A percentile compares a stretch with the other conserved stretches of the same genome.
Evolutionary conservation across 2,797 vertebrate species (phyloP).

Genomic region (Mus caroli): DNA sequence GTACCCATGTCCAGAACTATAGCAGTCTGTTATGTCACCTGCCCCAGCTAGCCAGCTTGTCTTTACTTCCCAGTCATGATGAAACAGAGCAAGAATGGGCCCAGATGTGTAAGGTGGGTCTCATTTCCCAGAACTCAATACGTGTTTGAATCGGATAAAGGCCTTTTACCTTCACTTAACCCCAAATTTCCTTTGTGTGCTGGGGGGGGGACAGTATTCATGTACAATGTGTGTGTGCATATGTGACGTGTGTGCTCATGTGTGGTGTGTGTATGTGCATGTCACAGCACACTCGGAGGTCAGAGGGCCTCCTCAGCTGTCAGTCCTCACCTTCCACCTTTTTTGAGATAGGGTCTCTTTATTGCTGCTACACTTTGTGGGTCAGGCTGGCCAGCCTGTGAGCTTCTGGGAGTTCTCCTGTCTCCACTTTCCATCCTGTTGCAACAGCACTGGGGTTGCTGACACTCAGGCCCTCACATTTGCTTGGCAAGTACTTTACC

Average conservation of each 20-base stretch:
- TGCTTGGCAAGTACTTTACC: background rate
- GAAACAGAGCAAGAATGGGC: constrained; percentile 25
- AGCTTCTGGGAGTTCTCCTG: background rate
- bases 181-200: background rate
- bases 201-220: too few species aligned
- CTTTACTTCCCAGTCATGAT: constrained; percentile 55
- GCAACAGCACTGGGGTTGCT: background rate
- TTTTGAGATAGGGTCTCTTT: background rate
- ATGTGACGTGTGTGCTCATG: background rate
- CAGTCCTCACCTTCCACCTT: background rate
- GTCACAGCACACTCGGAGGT: background rate
- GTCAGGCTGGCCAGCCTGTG: background rate
- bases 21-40: constrained; percentile 32
- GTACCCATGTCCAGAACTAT: constrained; percentile 24
- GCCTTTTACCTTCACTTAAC: constrained; percentile 18
- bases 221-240: background rate
- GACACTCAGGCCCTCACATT: background rate
- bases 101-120: background rate
- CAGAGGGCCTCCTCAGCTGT: background rate
- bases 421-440: background rate
- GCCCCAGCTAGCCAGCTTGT: constrained; percentile 23
- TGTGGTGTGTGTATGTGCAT: background rate
- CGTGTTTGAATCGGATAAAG: constrained; percentile 24
- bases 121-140: constrained; percentile 5
- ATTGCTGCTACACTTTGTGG: background rate